These are phyloP conservation scores for Leptopilina clavipes DNA, from an alignment of 1,140 invertebrate species.

Conservation along the genomic window DNA sequence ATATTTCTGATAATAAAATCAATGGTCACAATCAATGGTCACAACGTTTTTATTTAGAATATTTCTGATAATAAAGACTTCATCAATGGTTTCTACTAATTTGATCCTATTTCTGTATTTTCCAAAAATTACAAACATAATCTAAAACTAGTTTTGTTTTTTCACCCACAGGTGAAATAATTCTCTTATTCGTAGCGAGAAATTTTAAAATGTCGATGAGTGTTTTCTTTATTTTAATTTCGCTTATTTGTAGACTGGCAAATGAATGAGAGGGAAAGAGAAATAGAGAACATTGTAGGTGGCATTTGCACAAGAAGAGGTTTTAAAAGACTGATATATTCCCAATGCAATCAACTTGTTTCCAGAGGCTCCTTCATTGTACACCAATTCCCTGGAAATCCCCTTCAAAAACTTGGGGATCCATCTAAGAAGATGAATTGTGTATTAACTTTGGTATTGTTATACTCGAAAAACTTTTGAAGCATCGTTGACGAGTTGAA, in stretches of 20 bases:
- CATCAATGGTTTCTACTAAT: too few relatives aligned
- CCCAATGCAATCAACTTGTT: background rate
- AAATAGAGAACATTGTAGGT: background rate
- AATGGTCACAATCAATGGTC: too few relatives aligned
- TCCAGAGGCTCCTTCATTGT: conserved; percentile 2
- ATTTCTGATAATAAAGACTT: too few relatives aligned
- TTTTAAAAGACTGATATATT: conserved; percentile 1
- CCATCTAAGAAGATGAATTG: background rate
- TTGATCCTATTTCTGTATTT: too few relatives aligned
- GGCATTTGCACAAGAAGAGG: conserved; percentile 1
- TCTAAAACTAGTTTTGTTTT: too few relatives aligned
- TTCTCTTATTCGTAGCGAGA: background rate
- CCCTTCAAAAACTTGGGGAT: background rate
- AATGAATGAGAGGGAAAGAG: background rate
- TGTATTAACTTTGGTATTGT: conserved; percentile 5
- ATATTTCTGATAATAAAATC: too few relatives aligned
- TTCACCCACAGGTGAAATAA: too few relatives aligned
- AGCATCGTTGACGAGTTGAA: background rate
- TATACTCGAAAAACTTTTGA: background rate
- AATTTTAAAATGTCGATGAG: background rate
- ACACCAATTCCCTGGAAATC: background rate
- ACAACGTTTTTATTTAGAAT: too few relatives aligned
- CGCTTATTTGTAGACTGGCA: background rate
- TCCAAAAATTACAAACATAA: too few relatives aligned
- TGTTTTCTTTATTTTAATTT: background rate